These are phyloP conservation scores for Tenthredo amoena DNA, from an alignment of 2,888 invertebrate genomes.

Conservation along the genomic window DNA sequence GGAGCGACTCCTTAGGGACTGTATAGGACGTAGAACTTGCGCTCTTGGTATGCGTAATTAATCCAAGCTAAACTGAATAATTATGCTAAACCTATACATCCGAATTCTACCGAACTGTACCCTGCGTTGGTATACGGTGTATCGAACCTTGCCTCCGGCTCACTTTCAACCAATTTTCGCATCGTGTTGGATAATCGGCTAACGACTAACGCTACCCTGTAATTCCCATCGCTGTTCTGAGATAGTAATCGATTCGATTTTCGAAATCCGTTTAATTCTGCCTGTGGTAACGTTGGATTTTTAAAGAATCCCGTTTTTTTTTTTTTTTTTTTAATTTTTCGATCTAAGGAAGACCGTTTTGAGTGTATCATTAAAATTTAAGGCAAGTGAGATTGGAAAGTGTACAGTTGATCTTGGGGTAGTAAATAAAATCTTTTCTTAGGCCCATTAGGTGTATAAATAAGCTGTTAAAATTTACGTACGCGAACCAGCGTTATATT, in stretches of 20 bases:
- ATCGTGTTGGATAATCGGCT: constrained; percentile 16
- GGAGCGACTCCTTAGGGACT: constrained; percentile 42
- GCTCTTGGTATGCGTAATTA: constrained; percentile 42
- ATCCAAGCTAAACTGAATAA: constrained; percentile 48
- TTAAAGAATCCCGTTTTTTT: not conserved
- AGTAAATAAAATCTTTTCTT: constrained; percentile 19
- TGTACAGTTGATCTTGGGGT: constrained; percentile 19
- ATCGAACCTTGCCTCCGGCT: not conserved
- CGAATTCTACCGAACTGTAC: constrained; percentile 11
- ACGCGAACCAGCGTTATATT: constrained; percentile 62
- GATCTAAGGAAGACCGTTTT: not conserved
- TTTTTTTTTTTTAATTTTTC: not conserved
- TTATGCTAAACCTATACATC: constrained; percentile 43
- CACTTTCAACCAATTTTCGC: constrained; percentile 17
- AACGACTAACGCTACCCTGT: not conserved
- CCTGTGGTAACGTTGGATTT: not conserved
- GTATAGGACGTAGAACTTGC: constrained; percentile 19
- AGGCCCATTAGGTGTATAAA: not conserved
- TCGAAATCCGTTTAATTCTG: not conserved
- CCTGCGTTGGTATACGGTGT: not conserved
- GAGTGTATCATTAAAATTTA: not conserved
- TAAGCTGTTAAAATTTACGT: constrained; percentile 34
- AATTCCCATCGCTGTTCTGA: not conserved
- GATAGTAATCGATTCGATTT: not conserved
- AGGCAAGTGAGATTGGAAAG: not conserved